A percentile compares a stretch with the other conserved stretches of the same genome.
Evolutionary conservation across 2,797 vertebrate genomes (phyloP).

Genomic region (Hyperoplus immaculatus): DNA sequence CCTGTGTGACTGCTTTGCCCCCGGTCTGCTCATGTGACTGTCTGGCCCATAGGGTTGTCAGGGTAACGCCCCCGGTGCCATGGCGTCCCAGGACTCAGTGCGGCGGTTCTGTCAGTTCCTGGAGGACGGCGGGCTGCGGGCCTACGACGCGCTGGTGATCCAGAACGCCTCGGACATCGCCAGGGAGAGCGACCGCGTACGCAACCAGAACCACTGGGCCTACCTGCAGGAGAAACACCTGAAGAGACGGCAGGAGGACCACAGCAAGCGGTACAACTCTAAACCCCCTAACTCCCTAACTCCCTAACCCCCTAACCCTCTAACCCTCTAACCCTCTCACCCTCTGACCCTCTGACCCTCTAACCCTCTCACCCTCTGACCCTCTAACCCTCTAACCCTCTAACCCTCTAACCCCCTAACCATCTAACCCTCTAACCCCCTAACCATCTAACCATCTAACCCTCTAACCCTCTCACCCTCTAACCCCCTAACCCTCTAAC

Average conservation of each 20-base stretch:
- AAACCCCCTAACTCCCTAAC: too few relatives aligned
- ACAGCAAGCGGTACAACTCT: constrained; percentile 90
- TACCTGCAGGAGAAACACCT: constrained; percentile 97
- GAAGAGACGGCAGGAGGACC: constrained; percentile 94
- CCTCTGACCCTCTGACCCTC: too few relatives aligned
- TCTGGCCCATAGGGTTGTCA: constrained; percentile 73
- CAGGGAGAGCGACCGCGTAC: constrained; percentile 91
- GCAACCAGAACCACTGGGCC: constrained; percentile 94
- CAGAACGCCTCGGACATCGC: constrained; percentile 92
- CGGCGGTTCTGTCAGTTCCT: constrained; percentile 93
- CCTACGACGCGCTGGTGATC: constrained; percentile 96
- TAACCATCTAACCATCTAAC: too few relatives aligned
- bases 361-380: too few relatives aligned
- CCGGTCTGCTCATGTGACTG: background rate
- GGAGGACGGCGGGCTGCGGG: constrained; percentile 94
- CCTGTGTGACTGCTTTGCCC: background rate
- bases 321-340: too few relatives aligned
- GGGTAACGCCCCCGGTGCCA: constrained; percentile 77
- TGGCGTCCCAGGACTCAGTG: constrained; percentile 91
- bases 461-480: too few relatives aligned
- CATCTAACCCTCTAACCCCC: too few relatives aligned
- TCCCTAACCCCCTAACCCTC: too few relatives aligned
- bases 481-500: too few relatives aligned
- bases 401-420: too few relatives aligned
- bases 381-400: too few relatives aligned